phyloP scores from a whole-genome alignment of 2,113 vertebrate genomes.

The Piaya cayana region DNA sequence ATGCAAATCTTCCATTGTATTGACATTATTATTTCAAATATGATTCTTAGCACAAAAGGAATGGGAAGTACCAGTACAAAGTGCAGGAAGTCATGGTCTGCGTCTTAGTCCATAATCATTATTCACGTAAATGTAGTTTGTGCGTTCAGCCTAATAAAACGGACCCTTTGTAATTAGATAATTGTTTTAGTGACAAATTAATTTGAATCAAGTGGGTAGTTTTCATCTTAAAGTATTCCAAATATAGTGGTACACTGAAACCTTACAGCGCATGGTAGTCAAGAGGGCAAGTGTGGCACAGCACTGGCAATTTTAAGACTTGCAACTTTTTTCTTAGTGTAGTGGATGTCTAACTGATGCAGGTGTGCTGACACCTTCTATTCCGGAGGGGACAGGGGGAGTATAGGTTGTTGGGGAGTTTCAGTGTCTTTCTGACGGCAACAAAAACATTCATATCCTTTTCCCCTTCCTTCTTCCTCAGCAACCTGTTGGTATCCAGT shows the following conservation, averaged over 20 bases:
- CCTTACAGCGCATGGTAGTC: background rate
- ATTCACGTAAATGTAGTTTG: constrained; percentile 1
- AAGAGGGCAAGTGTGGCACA: background rate
- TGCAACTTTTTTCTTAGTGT: background rate
- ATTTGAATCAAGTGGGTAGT: background rate
- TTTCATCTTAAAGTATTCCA: background rate
- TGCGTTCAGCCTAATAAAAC: background rate
- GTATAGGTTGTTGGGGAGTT: background rate
- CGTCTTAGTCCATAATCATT: background rate
- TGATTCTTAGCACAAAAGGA: background rate
- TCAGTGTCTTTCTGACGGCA: background rate
- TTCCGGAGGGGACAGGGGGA: background rate
- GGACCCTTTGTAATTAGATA: constrained; percentile 1
- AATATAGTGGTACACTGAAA: background rate
- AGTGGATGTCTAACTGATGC: background rate
- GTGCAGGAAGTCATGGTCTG: background rate
- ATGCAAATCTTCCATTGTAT: background rate
- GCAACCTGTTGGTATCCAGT: constrained; percentile 33
- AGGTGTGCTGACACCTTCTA: background rate
- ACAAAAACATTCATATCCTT: constrained; percentile 41
- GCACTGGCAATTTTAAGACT: background rate
- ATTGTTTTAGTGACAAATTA: background rate
- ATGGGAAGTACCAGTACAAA: background rate
- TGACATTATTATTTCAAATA: constrained; percentile 11
- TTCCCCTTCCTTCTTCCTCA: constrained; percentile 36